A percentile compares a stretch with the other conserved stretches of the same genome.
phyloP scores from a whole-genome alignment of 2,113 vertebrate species.

The Kobus ellipsiprymnus region DNA sequence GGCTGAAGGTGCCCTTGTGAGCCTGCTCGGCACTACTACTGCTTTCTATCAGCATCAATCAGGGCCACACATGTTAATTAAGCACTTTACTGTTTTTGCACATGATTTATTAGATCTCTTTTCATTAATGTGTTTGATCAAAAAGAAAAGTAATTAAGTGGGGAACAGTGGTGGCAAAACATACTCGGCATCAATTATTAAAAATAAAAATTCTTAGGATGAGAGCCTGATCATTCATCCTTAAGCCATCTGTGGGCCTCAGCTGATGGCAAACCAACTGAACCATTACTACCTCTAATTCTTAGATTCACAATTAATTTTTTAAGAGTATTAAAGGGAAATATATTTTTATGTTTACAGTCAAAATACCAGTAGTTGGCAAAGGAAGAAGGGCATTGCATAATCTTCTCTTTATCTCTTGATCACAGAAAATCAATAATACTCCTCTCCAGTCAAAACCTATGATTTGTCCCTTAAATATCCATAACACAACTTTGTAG shows the following conservation, averaged over 20 bases:
- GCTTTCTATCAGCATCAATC: constrained; percentile 74
- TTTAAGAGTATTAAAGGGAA: constrained; percentile 41
- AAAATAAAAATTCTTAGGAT: constrained; percentile 72
- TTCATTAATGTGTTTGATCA: constrained; percentile 83
- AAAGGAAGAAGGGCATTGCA: background rate
- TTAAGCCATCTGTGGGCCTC: constrained; percentile 51
- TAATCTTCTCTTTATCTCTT: constrained; percentile 47
- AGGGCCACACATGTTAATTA: constrained; percentile 79
- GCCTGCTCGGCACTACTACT: constrained; percentile 40
- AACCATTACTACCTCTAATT: constrained; percentile 65
- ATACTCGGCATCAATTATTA: constrained; percentile 77
- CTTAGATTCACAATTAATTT: constrained; percentile 41
- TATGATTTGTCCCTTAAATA: constrained; percentile 37
- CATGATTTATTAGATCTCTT: constrained; percentile 78
- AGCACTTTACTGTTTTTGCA: constrained; percentile 68
- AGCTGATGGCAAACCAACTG: constrained; percentile 60
- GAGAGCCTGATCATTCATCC: constrained; percentile 67
- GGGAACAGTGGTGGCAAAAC: constrained; percentile 71
- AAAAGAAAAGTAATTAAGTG: constrained; percentile 82
- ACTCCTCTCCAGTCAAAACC: background rate
- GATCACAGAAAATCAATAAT: constrained; percentile 61
- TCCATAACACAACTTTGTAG: constrained; percentile 5
- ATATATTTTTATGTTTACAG: constrained; percentile 34
- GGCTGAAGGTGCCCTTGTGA: constrained; percentile 73
- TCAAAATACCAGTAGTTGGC: constrained; percentile 52